phyloP scores from a whole-genome alignment of 2,113 vertebrate genomes.

The Morone chrysops region DNA sequence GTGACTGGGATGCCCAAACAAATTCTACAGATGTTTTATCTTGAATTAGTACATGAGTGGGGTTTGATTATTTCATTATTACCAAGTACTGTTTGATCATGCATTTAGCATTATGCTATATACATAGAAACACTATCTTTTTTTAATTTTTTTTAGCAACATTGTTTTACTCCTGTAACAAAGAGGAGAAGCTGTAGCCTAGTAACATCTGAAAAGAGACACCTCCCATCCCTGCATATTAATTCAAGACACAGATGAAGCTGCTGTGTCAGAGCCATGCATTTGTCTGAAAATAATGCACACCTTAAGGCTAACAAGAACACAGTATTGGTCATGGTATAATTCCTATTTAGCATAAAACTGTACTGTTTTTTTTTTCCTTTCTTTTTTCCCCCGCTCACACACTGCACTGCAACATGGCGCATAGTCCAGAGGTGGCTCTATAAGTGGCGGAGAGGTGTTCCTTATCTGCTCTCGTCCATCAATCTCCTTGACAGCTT shows the following conservation, averaged over 20 bases:
- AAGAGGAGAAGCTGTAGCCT: not conserved
- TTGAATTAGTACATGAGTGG: not conserved
- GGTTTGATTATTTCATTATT: not conserved
- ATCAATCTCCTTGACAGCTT: constrained; percentile 60
- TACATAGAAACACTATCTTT: not conserved
- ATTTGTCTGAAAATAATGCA: not conserved
- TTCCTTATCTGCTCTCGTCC: constrained; percentile 23
- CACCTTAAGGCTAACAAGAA: constrained; percentile 2
- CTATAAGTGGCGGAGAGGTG: constrained; percentile 32
- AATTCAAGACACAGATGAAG: constrained; percentile 1
- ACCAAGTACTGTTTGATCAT: not conserved
- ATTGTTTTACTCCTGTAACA: not conserved
- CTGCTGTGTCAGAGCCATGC: not conserved
- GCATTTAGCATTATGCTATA: not conserved
- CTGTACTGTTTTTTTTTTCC: not conserved
- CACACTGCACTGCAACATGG: constrained; percentile 18
- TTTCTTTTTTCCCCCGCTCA: not conserved
- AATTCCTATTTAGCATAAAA: constrained; percentile 3
- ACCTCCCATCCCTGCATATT: constrained; percentile 1
- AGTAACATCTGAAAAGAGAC: constrained; percentile 17
- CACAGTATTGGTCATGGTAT: not conserved
- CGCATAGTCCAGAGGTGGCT: constrained; percentile 31
- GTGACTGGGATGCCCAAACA: not conserved
- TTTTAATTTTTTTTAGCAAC: not conserved
- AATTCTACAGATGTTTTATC: not conserved